Conservation (phyloP, 2,797 vertebrate species). For the Pipistrellus pipistrellus region DNA sequence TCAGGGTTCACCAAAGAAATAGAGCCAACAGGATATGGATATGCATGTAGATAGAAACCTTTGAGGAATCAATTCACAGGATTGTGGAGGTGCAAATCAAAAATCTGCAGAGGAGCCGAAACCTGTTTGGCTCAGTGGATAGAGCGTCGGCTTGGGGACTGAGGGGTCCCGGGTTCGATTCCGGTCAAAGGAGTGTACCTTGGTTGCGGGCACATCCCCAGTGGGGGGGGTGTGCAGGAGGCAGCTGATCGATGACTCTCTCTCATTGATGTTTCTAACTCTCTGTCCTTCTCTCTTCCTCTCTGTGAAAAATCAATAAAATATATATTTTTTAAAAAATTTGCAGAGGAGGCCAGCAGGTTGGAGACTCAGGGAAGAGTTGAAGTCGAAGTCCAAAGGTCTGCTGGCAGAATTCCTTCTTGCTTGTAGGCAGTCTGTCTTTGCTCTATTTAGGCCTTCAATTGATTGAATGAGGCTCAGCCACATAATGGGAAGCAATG, state of each 20-base stretch:
- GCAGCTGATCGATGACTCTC: too few species aligned
- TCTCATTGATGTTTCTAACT: too few species aligned
- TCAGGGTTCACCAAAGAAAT: neutral
- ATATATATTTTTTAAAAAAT: too few species aligned
- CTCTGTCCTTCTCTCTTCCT: too few species aligned
- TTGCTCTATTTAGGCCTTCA: conserved; percentile 36
- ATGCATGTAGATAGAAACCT: neutral
- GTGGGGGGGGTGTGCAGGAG: too few species aligned
- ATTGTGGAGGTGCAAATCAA: neutral
- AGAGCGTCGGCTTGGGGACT: too few species aligned
- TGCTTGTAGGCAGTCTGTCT: neutral
- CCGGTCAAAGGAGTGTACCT: too few species aligned
- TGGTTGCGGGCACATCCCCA: too few species aligned
- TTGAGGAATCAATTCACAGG: neutral
- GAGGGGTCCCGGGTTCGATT: too few species aligned
- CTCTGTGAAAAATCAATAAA: too few species aligned
- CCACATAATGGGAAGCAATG: neutral
- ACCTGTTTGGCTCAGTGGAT: too few species aligned
- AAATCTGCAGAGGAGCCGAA: neutral
- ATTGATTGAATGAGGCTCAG: neutral
- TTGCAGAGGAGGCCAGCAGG: neutral
- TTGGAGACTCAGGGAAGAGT: neutral
- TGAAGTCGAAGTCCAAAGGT: neutral
- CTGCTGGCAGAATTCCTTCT: neutral
- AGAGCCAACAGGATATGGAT: neutral